Base-by-base conservation (phyloP, 2,113 vertebrate species). In the Sapajus apella region DNA sequence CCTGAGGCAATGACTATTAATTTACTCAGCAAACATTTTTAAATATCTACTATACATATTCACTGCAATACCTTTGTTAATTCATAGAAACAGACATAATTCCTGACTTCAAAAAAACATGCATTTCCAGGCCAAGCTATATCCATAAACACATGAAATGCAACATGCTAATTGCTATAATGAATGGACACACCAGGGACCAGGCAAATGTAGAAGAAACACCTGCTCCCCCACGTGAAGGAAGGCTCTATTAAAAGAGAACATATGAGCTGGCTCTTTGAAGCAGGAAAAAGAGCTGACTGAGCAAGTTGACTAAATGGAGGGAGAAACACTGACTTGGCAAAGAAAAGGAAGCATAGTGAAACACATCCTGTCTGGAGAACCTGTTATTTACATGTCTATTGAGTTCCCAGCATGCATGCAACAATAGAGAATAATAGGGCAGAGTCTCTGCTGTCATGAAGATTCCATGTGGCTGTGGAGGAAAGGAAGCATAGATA, bases 391-490 rank as follows among this genome's bases (percentile, higher is more conserved):
- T 35, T 6, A 8, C 0, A 1, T 4, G 10, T 89, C n/a, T 64
- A 2, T 1, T 61, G 83, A 94, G 23, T 32, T 76, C 30, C 47
- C 23, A 17, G 40, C 43, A 2, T 27, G 25, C 8, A 4, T 23
- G 4, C 10, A 37, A 30, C 5, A 61, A 14, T 20, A 43, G 1
- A 43, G 1, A 3, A 1, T 58, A 70, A 17, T 0, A 83, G 56
- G 75, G 40, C 32, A 94, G 52, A 40, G 6, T 17, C 21, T 79
- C n/a, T 76, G 43, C 10, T 50, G 5, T 25, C n/a, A 25, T 10
- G 27, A 70, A 47, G 2, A 90, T 27, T 30, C 6, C 43, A 32
- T 27, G 27, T 30, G 68, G 17, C 56, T 64, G 6, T 56, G 50
- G 50, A 73, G 1, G 1, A 32, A 17, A 8, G 9, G 17, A 8